Conservation (phyloP, 2,797 vertebrate species). For the Characodon lateralis region DNA sequence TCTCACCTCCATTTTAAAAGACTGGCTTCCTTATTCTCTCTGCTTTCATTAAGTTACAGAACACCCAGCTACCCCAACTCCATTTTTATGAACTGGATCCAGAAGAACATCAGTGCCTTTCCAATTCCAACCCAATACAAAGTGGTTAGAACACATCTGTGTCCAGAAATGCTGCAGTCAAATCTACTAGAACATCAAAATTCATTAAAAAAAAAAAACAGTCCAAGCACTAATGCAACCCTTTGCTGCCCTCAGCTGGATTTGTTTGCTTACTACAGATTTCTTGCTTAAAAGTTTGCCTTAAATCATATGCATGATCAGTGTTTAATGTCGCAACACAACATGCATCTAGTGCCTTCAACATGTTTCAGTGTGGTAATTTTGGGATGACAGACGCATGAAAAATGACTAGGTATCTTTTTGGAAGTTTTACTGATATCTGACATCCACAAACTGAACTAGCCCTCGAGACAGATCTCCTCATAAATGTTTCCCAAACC, state of each 20-base stretch:
- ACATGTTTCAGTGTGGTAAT: not conserved
- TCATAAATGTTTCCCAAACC: not conserved
- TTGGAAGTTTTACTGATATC: not conserved
- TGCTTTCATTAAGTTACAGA: not conserved
- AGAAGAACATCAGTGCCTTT: not conserved
- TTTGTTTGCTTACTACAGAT: not conserved
- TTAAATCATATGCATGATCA: not conserved
- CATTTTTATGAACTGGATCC: not conserved
- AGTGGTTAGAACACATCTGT: not conserved
- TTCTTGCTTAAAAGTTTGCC: not conserved
- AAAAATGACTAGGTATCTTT: not conserved
- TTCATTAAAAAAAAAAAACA: not conserved
- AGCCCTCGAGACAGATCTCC: not conserved
- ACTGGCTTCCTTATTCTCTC: not conserved
- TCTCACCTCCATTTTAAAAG: not conserved
- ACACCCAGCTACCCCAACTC: not conserved
- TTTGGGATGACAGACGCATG: not conserved
- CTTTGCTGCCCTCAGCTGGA: slow-evolving; percentile 69
- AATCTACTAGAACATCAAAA: no score
- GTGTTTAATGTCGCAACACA: no score
- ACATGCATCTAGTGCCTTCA: not conserved
- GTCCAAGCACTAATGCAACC: not conserved
- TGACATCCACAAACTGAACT: not conserved
- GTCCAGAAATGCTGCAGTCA: not conserved
- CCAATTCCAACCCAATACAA: not conserved